Percentiles rank a stretch among this genome's conserved stretches.
Evolutionary conservation across 2,888 invertebrate genomes (phyloP).

Genomic region (Diadegma fenestrale): DNA sequence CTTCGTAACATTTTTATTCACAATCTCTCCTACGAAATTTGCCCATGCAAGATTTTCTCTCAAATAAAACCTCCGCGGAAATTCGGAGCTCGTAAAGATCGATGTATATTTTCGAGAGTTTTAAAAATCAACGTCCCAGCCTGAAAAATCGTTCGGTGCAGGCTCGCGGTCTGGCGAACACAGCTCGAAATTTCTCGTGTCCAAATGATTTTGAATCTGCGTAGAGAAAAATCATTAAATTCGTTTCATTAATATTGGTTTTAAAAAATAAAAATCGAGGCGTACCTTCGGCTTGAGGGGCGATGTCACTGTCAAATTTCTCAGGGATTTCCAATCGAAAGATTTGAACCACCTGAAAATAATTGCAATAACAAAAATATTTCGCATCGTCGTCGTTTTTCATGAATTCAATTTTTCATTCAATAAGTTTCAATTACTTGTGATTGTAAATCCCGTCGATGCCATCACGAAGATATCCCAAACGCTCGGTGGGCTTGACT

Average conservation of each 20-base stretch:
- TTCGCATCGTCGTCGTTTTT: neutral
- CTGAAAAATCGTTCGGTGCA: conserved; percentile 93
- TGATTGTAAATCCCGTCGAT: conserved; percentile 93
- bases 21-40: neutral
- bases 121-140: conserved; percentile 95
- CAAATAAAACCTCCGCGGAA: neutral
- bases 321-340: conserved; percentile 94
- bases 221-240: conserved; percentile 58
- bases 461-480: conserved; percentile 95
- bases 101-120: neutral
- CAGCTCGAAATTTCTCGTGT: conserved; percentile 94
- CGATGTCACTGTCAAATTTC: conserved; percentile 88
- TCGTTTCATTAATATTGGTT: neutral
- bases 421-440: conserved; percentile 86
- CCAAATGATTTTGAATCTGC: conserved; percentile 88
- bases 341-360: conserved; percentile 93
- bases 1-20: neutral
- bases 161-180: conserved; percentile 91
- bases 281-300: conserved; percentile 89
- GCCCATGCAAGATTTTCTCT: neutral
- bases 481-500: conserved; percentile 92
- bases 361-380: neutral
- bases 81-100: neutral
- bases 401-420: neutral
- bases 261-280: neutral